Conservation (phyloP, 1,140 invertebrate species). For the Drosophila pandora region DNA sequence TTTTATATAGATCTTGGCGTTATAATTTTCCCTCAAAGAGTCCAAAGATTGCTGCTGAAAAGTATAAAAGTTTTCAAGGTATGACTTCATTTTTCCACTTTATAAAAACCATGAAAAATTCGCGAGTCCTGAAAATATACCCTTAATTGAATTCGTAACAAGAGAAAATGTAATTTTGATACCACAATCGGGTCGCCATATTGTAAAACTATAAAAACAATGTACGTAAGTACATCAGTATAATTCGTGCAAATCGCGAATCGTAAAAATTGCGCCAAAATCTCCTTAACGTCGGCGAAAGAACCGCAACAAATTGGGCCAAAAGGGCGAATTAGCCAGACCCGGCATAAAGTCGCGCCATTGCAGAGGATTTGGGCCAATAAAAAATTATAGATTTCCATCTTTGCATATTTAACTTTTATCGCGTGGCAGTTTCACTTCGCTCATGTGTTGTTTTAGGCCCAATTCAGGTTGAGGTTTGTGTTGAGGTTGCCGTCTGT, state of each 20-base stretch:
- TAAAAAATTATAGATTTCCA: conserved; percentile 82
- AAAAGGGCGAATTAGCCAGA: conserved; percentile 60
- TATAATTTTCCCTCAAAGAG: too few species aligned
- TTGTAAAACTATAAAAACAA: conserved; percentile 79
- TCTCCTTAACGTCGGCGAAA: conserved; percentile 40
- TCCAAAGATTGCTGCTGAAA: too few species aligned
- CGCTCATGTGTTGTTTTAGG: conserved; percentile 65
- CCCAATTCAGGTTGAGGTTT: conserved; percentile 25
- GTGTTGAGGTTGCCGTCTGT: conserved; percentile 30
- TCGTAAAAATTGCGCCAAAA: conserved; percentile 76
- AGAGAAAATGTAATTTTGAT: conserved; percentile 65
- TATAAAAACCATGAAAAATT: not conserved
- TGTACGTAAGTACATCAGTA: conserved; percentile 39
- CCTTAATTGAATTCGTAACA: conserved; percentile 49
- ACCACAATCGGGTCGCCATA: conserved; percentile 57
- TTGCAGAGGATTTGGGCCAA: conserved; percentile 59
- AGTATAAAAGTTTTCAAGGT: not conserved
- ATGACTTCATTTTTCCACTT: not conserved
- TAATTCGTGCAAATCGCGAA: conserved; percentile 77
- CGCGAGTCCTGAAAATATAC: not conserved
- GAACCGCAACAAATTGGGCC: conserved; percentile 74
- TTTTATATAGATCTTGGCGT: too few species aligned
- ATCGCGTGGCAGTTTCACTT: conserved; percentile 51
- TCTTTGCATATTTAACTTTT: conserved; percentile 82
- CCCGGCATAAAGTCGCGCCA: conserved; percentile 58